phyloP scores from a whole-genome alignment of 2,113 vertebrate genomes.

The Cranoglanis bouderius region DNA sequence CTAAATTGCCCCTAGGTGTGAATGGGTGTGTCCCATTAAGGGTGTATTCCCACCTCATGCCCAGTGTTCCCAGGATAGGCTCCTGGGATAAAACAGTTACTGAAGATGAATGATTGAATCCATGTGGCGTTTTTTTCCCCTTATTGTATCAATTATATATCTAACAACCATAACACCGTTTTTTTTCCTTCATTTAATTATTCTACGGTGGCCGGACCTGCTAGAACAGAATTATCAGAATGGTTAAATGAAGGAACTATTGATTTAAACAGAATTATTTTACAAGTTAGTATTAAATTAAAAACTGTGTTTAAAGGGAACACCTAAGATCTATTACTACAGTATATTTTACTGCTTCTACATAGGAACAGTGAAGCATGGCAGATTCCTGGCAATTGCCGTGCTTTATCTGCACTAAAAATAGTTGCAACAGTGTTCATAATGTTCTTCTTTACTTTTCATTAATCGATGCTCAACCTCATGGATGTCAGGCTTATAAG shows the following conservation, averaged over 20 bases:
- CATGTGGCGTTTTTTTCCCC: too few species aligned
- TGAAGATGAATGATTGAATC: neutral
- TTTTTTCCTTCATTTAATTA: too few species aligned
- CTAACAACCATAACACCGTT: neutral
- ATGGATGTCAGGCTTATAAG: neutral
- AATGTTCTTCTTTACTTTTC: neutral
- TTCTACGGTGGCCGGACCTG: neutral
- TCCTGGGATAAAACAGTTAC: neutral
- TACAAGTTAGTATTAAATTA: neutral
- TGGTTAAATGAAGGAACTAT: neutral
- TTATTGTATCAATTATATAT: neutral
- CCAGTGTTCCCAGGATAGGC: neutral
- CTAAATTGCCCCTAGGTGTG: neutral
- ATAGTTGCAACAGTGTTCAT: neutral
- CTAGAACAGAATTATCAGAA: neutral
- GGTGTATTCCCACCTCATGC: neutral
- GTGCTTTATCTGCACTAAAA: neutral
- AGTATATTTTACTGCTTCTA: neutral
- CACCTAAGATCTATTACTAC: neutral
- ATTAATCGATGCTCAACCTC: neutral
- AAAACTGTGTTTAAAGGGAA: neutral
- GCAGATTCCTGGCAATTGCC: neutral
- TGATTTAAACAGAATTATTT: neutral
- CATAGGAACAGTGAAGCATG: neutral
- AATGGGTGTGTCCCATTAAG: neutral